A percentile compares a stretch with the other conserved stretches of the same genome.
Conservation (phyloP, 1,140 invertebrate genomes). For the Geopemphigus sp. region DNA sequence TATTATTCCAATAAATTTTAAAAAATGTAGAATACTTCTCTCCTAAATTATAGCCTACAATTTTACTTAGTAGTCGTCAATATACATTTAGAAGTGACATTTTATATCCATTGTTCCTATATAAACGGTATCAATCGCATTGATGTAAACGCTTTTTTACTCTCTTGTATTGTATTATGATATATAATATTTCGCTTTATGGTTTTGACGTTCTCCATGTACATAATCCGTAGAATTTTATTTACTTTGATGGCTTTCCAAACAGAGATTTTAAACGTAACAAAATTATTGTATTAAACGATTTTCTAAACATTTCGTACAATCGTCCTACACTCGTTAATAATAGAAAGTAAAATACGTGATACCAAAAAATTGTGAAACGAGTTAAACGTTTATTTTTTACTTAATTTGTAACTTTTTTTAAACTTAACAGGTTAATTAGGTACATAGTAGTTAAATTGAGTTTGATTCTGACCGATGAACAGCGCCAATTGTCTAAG, state of each 20-base stretch:
- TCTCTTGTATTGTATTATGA: neutral
- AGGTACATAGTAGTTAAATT: no score
- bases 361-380: no score
- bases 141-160: neutral
- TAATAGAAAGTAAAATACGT: no score
- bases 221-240: neutral
- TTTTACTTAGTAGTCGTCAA: neutral
- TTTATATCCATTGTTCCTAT: neutral
- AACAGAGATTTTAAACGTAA: slow-evolving; percentile 1
- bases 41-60: no score
- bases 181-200: neutral
- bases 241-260: neutral
- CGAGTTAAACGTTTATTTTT: no score
- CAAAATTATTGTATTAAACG: neutral
- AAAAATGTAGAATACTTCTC: no score
- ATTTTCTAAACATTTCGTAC: slow-evolving; percentile 1
- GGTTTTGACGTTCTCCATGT: neutral
- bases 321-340: no score
- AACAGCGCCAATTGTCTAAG: no score
- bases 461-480: no score
- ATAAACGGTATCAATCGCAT: neutral
- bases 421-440: no score
- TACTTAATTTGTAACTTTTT: no score
- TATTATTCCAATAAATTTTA: no score
- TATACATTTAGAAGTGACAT: neutral